Base-by-base conservation (phyloP, 2,797 vertebrate genomes). In the Liparis tanakae region DNA sequence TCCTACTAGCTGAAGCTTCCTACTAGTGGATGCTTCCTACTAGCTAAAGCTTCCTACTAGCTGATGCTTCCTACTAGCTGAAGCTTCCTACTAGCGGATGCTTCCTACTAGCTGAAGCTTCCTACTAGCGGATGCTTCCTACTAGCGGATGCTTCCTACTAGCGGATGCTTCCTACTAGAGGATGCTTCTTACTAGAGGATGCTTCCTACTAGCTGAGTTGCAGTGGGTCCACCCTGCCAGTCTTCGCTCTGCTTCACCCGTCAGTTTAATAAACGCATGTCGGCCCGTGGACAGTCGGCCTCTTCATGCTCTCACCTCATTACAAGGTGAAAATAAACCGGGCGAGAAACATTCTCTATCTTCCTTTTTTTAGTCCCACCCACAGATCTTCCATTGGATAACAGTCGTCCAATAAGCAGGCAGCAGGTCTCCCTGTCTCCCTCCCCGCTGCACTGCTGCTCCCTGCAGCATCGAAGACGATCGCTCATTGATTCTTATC, bases 321-420 rank as follows among this genome's bases (percentile, higher is more conserved):
- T 30, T 73, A 70, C 17, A 39, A 37, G 25, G 55, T 18, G 18
- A 22, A 66, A 56, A 72, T n/a, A n/a, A n/a, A n/a, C n/a, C n/a
- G n/a, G n/a, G n/a, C n/a, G n/a, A n/a, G 34, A 65, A 51, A 58
- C 67, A 22, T 12, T 66, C 48, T 76, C 18, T 60, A n/a, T n/a
- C 76, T 36, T 73, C 55, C 71, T 62, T 18, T 9, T 43, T 41
- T 22, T 48, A 39, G 54, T 33, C 61, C 54, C 53, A 17, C 74
- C 53, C 60, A 9, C 41, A 71, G 67, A 59, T 50, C 15, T 37
- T 14, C 7, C 48, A 74, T 81, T 85, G 79, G 72, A 63, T 67
- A 57, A 67, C 1, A 66, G 1, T 62, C 22, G 4, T 67, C 79
- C 79, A 85, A 70, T 87, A 53, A 70, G 70, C 60, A 74, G 64